Evolutionary conservation across 2,113 vertebrate species (phyloP).

Genomic region (Dissostichus mawsoni): DNA sequence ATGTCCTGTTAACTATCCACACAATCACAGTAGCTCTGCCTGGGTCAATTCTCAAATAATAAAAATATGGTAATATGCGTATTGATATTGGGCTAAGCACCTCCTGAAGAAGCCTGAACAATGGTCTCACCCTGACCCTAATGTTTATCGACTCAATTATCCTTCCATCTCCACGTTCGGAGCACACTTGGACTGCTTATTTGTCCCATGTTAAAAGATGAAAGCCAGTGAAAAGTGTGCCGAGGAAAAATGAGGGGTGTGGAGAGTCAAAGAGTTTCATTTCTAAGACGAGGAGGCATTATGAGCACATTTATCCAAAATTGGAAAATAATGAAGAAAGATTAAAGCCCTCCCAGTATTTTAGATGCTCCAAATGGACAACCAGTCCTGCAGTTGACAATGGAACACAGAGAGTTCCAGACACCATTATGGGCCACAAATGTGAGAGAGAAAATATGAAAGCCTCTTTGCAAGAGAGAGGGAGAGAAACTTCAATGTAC

Average conservation of each 20-base stretch:
- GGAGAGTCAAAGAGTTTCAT: constrained; percentile 85
- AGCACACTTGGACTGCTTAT: constrained; percentile 74
- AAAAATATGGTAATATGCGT: constrained; percentile 75
- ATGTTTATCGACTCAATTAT: constrained; percentile 86
- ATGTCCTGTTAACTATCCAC: constrained; percentile 62
- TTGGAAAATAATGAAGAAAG: constrained; percentile 90
- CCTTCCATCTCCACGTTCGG: constrained; percentile 82
- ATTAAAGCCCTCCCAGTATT: constrained; percentile 88
- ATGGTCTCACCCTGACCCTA: constrained; percentile 79
- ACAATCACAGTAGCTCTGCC: constrained; percentile 64
- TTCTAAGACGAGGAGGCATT: constrained; percentile 80
- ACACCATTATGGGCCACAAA: constrained; percentile 83
- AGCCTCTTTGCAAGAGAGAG: constrained; percentile 79
- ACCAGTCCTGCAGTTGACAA: constrained; percentile 81
- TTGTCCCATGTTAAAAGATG: constrained; percentile 80
- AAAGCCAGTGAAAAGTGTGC: constrained; percentile 83
- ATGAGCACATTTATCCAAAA: constrained; percentile 87
- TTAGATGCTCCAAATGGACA: constrained; percentile 85
- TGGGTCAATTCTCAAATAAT: constrained; percentile 73
- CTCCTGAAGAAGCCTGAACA: constrained; percentile 69
- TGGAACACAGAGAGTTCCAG: constrained; percentile 79
- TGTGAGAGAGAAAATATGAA: constrained; percentile 76
- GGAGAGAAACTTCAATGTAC: constrained; percentile 73
- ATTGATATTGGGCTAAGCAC: constrained; percentile 72
- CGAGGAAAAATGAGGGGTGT: constrained; percentile 63